Base-by-base conservation (phyloP, 2,888 invertebrate species). In the Ormyrus pomaceus region DNA sequence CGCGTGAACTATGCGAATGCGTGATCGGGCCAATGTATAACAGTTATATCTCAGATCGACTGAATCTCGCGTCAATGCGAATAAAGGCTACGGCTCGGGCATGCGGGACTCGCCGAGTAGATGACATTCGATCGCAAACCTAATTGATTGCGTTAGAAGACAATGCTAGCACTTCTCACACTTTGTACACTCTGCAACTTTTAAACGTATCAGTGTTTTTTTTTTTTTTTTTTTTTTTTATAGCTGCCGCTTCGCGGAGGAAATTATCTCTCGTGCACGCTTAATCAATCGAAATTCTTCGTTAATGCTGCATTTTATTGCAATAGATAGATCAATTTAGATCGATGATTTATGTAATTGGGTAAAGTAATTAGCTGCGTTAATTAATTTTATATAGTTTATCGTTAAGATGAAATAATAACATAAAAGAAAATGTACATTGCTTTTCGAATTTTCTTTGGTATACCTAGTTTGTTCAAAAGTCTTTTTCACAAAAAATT, bases 111-210 rank as follows among this genome's bases (percentile, higher is more conserved):
- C 68, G 61, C 50, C 55, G 56, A 48, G 45, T 46, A 68, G 59
- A 64, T 71, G 79, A 75, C 59, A 79, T 79, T 79, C 74, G 79
- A 79, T 75, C 70, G 13, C 10, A 56, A 69, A 45, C 19, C 51
- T 74, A 74, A 79, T 79, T 79, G 74, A 79, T 79, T 70, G 75
- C 65, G 70, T 70, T 71, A 69, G 58, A 59, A 66, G 65, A 79
- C 70, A 79, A 70, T 70, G 51, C 65, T 71, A 51, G 58, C n/a
- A 53, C 51, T 64, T 71, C 61, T 51, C 56, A 65, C 65, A 70
- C 74, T 59, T 62, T 19, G 55, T 79, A 79, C 45, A 64, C 51
- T 19, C 10, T 53, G 65, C 19, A 50, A 53, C 50, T 58, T 76
- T 19, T 56, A 46, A 48, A 56, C 13, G 58, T 51, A 10, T 56